Base-by-base conservation (phyloP, 2,113 vertebrate genomes). In the Pogona vitticeps region DNA sequence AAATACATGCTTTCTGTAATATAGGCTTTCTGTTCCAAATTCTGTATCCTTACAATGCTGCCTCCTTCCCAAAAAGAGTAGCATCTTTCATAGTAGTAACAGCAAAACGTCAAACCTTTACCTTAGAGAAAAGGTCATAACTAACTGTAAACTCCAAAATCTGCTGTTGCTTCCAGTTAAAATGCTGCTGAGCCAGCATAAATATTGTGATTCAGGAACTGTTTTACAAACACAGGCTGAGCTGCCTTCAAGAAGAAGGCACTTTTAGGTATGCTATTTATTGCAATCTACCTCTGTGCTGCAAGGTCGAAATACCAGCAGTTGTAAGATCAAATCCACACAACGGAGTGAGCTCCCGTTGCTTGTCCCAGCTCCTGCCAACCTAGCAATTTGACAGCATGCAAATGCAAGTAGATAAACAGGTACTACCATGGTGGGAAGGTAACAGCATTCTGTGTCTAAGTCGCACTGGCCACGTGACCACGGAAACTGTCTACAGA, bases 141-240 rank as follows among this genome's bases (percentile, higher is more conserved):
- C 59, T 81, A 71, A 83, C 61, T 80, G 68, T 31, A 80, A 0
- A 56, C 71, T 85, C 26, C 38, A 78, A 79, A 1, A 92, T 61
- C 67, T 40, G 18, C 61, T 78, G 67, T 84, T 5, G 6, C 79
- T 86, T 14, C n/a, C 46, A 71, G 1, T 85, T 20, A 85, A 52
- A 2, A 0, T 68, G 42, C n/a, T 90, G 89, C 10, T 42, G 6
- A 76, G 9, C 63, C 52, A 70, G 65, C 18, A 59, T 78, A 20
- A 83, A 63, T 63, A 61, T 63, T 91, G 58, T 0, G 1, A 63
- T 61, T 36, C 42, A 77, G 52, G 81, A 88, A 46, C 26, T 87
- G 7, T 59, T 67, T 58, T 88, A 40, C 86, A 80, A 86, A 72
- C 85, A 59, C 88, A 88, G 83, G 83, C 23, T 86, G 18, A 61